Percentiles rank a stretch among this genome's conserved stretches.
phyloP scores from a whole-genome alignment of 2,888 invertebrate species.

The Lampropteryx suffumata region DNA sequence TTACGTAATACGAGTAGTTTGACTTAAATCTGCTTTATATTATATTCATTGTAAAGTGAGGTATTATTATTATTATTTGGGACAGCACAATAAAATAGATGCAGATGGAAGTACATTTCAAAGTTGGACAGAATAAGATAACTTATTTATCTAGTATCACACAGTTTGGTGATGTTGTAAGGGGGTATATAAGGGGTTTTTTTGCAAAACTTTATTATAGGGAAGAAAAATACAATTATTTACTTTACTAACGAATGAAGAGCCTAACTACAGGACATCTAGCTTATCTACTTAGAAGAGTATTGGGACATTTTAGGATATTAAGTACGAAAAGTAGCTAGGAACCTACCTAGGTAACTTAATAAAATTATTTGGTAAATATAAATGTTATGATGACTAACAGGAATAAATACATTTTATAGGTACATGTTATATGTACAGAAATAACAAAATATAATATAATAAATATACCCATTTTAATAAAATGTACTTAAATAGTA shows the following conservation, averaged over 20 bases:
- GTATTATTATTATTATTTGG: neutral
- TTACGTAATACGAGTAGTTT: no score
- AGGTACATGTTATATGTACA: no score
- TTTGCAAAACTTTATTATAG: conserved; percentile 18
- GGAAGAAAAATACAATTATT: conserved; percentile 22
- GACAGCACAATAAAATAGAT: neutral
- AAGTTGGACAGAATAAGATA: conserved; percentile 26
- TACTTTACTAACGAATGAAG: conserved; percentile 1
- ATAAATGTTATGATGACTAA: neutral
- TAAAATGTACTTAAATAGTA: no score
- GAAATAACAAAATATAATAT: no score
- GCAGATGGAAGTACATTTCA: conserved; percentile 13
- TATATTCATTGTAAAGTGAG: no score
- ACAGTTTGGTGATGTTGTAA: conserved; percentile 16
- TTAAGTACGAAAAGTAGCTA: conserved; percentile 1
- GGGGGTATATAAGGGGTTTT: conserved; percentile 14
- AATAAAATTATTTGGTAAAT: no score
- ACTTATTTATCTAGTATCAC: conserved; percentile 25
- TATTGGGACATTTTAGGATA: conserved; percentile 24
- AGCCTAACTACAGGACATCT: conserved; percentile 21
- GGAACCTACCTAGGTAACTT: no score
- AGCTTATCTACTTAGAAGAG: conserved; percentile 29
- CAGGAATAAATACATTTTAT: neutral
- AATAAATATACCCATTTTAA: no score
- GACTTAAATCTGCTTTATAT: no score